A percentile compares a stretch with the other conserved stretches of the same genome.
phyloP scores from a whole-genome alignment of 1,140 invertebrate genomes.

The Whitmania pigra region DNA sequence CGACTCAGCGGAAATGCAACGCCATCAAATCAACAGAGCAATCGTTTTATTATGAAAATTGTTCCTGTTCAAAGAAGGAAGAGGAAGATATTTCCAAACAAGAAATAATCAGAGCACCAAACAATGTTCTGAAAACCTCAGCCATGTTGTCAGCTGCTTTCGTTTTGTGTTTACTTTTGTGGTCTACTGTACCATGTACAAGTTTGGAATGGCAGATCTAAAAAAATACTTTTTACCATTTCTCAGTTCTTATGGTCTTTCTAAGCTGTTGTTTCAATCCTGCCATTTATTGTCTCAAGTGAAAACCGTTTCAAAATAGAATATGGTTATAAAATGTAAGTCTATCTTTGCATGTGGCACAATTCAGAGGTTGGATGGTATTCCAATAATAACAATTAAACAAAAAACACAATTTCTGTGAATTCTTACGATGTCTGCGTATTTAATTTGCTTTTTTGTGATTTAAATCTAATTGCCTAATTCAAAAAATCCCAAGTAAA shows the following conservation, averaged over 20 bases:
- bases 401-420: no score
- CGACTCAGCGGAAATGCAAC: not conserved
- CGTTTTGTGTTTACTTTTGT: not conserved
- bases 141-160: not conserved
- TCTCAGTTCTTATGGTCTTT: constrained; percentile 20
- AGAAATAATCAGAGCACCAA: not conserved
- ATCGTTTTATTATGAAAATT: not conserved
- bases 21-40: not conserved
- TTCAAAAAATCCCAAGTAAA: no score
- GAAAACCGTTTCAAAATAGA: constrained; percentile 20
- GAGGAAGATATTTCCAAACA: not conserved
- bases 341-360: no score
- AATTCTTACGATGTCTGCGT: no score
- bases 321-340: not conserved
- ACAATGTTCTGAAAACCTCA: constrained; percentile 10
- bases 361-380: no score
- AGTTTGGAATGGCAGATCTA: not conserved
- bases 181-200: constrained; percentile 1
- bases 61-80: not conserved
- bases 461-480: no score
- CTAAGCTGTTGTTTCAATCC: constrained; percentile 23
- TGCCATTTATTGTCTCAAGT: constrained; percentile 19
- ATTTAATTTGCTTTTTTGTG: no score
- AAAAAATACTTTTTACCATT: constrained; percentile 13
- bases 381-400: no score